phyloP scores from a whole-genome alignment of 2,113 vertebrate species.

The Agapornis roseicollis region DNA sequence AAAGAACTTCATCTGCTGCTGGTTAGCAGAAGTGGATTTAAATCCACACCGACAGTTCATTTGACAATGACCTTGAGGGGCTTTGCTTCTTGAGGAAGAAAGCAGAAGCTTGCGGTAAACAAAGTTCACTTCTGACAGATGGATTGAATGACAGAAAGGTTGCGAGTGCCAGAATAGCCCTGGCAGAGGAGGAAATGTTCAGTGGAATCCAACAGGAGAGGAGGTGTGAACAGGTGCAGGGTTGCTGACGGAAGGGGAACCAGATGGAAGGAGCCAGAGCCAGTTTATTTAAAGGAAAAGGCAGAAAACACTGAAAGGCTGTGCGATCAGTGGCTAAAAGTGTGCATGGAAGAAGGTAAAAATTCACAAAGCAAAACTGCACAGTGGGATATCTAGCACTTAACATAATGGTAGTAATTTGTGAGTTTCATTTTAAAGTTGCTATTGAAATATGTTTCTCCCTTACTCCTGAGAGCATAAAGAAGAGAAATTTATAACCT shows the following conservation, averaged over 20 bases:
- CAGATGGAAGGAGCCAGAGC: slow-evolving; percentile 99
- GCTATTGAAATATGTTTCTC: slow-evolving; percentile 76
- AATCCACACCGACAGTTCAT: slow-evolving; percentile 84
- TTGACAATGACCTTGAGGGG: slow-evolving; percentile 92
- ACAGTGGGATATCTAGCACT: slow-evolving; percentile 82
- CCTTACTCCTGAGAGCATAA: slow-evolving; percentile 69
- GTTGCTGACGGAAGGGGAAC: slow-evolving; percentile 99
- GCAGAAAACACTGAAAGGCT: slow-evolving; percentile 87
- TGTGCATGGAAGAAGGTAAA: slow-evolving; percentile 84
- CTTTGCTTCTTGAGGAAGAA: slow-evolving; percentile 98
- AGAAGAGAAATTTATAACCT: slow-evolving; percentile 69
- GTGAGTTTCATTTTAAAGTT: slow-evolving; percentile 82
- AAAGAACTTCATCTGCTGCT: slow-evolving; percentile 76
- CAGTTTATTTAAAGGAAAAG: slow-evolving; percentile 99
- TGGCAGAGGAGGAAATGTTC: slow-evolving; percentile 97
- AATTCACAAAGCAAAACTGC: slow-evolving; percentile 85
- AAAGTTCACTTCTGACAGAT: slow-evolving; percentile 99
- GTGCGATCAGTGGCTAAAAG: slow-evolving; percentile 86
- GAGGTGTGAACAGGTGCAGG: slow-evolving; percentile 99
- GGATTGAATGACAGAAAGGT: slow-evolving; percentile 99
- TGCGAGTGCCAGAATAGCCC: slow-evolving; percentile 98
- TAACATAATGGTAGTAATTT: slow-evolving; percentile 84
- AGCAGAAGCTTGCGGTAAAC: slow-evolving; percentile 99
- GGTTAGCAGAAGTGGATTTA: slow-evolving; percentile 79
- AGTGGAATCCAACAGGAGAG: slow-evolving; percentile 99